These are phyloP conservation scores for Pollenia griseotomentosa DNA, from an alignment of 2,888 invertebrate genomes.

Conservation along the genomic window DNA sequence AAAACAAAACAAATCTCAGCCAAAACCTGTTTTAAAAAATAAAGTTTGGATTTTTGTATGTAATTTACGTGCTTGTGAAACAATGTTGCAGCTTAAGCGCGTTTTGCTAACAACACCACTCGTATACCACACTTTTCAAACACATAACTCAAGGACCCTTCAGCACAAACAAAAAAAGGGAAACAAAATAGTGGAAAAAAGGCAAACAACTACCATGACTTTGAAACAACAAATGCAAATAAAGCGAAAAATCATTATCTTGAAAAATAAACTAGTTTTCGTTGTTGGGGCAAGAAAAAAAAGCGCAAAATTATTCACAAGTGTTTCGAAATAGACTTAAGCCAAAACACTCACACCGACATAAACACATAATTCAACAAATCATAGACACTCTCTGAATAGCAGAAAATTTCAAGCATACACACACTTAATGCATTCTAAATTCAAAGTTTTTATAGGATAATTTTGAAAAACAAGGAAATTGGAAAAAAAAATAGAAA, in stretches of 20 bases:
- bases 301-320: slow-evolving; percentile 28
- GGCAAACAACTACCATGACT: background rate
- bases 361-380: slow-evolving; percentile 2
- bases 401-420: background rate
- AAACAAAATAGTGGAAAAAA: slow-evolving; percentile 20
- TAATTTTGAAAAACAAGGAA: too few relatives aligned
- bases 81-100: slow-evolving; percentile 49
- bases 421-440: background rate
- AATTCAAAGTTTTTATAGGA: too few relatives aligned
- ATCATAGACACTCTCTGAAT: background rate
- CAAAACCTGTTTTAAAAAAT: slow-evolving; percentile 10
- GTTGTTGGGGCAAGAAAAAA: background rate
- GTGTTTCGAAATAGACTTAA: slow-evolving; percentile 5
- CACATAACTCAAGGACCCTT: background rate
- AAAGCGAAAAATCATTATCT: slow-evolving; percentile 72
- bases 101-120: background rate
- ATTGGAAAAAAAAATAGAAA: background rate
- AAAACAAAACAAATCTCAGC: slow-evolving; percentile 39
- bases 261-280: slow-evolving; percentile 56
- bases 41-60: slow-evolving; percentile 56
- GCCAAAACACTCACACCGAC: background rate
- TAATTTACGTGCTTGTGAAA: slow-evolving; percentile 49
- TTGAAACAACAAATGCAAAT: slow-evolving; percentile 64
- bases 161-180: background rate
- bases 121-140: slow-evolving; percentile 8